Percentiles rank a stretch among this genome's conserved stretches.
Evolutionary conservation across 2,888 invertebrate genomes (phyloP).

Genomic region (Cyclophora punctaria): DNA sequence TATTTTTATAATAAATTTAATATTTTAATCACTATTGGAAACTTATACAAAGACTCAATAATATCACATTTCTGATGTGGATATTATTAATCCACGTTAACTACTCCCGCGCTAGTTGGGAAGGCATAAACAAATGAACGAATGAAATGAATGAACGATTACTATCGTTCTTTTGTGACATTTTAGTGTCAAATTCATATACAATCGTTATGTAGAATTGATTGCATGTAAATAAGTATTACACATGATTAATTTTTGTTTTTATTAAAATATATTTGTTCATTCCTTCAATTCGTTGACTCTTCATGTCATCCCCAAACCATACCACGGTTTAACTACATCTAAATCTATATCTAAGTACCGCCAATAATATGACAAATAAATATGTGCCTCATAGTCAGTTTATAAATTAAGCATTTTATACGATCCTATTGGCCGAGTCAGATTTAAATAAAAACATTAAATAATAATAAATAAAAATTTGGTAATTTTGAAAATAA

Average conservation of each 20-base stretch:
- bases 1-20: slow-evolving; percentile 49
- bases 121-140: slow-evolving; percentile 17
- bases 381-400: slow-evolving; percentile 3
- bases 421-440: no score
- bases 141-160: neutral
- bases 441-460: no score
- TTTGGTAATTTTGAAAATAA: slow-evolving; percentile 3
- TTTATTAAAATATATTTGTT: neutral
- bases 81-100: slow-evolving; percentile 76
- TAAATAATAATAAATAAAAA: no score
- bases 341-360: slow-evolving; percentile 44
- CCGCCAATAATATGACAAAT: slow-evolving; percentile 36
- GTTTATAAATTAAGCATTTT: slow-evolving; percentile 2
- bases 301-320: neutral
- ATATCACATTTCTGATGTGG: slow-evolving; percentile 84
- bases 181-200: no score
- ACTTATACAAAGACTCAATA: slow-evolving; percentile 76
- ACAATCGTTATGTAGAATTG: no score
- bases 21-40: slow-evolving; percentile 45
- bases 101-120: no score
- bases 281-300: neutral
- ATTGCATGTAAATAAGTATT: no score
- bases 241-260: no score
- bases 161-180: no score
- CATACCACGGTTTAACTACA: slow-evolving; percentile 3